Base-by-base conservation (phyloP, 2,113 vertebrate species). In the Myrmecophaga tridactyla region DNA sequence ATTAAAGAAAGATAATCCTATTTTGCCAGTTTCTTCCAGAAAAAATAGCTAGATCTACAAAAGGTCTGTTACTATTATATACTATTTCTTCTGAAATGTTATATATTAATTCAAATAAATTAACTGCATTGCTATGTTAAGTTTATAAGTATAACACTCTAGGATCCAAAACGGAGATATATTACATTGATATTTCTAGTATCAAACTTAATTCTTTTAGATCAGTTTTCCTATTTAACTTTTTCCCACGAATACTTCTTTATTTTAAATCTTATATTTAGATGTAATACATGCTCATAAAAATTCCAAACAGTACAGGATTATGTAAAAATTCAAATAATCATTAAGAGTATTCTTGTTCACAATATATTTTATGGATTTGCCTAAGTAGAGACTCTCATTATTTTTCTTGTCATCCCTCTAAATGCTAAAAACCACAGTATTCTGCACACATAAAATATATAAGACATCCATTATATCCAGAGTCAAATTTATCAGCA, bases 131-230 rank as follows among this genome's bases (percentile, higher is more conserved):
- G 46, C 13, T 86, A 7, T 10, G n/a, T 90, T 87, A 94, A 92
- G n/a, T 67, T 12, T 85, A 36, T 82, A 94, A 88, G 90, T 23
- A 81, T 0, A 39, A 93, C 91, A 92, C 4, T 85, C 67, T 20
- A 93, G 29, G 11, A 39, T 81, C 39, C 51, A 36, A 95, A 83
- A 23, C 56, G 25, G 25, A 86, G 9, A 46, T 80, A 9, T 65
- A 83, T 11, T 90, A 88, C 17, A 75, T 1, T 84, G 36, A 69
- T 93, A 80, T 25, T 89, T 93, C 41, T 92, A 27, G 14, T 60
- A 83, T 70, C 31, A 25, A 95, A 86, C 67, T 86, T 85, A 62
- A 96, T 69, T 95, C 8, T 82, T 95, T 96, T 60, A 81, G 43
- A 72, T 63, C 31, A 6, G 5, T 67, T 90, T 95, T 85, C 23